Conservation (phyloP, 2,113 vertebrate species). For the Myiozetetes cayanensis region DNA sequence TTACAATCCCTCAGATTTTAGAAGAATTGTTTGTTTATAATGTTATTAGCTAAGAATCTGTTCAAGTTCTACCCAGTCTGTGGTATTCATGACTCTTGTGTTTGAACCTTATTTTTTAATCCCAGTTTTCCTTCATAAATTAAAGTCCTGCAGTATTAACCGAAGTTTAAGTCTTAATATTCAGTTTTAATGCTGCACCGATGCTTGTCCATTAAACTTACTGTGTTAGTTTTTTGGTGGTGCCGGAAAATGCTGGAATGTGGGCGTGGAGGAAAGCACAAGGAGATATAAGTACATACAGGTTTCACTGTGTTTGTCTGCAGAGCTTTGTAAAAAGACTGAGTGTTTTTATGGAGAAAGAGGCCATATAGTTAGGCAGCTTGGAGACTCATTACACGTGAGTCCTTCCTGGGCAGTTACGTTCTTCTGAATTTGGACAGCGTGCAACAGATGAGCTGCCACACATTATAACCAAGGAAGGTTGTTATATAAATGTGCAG, state of each 20-base stretch:
- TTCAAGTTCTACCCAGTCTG: neutral
- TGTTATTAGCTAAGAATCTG: neutral
- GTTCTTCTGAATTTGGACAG: neutral
- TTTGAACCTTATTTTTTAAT: neutral
- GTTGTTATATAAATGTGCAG: neutral
- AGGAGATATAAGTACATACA: neutral
- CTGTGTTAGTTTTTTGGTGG: neutral
- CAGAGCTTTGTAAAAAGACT: neutral
- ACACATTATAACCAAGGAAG: neutral
- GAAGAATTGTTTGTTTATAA: neutral
- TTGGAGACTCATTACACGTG: neutral
- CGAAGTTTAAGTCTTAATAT: neutral
- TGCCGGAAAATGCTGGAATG: neutral
- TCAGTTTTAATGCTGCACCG: neutral
- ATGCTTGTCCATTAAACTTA: neutral
- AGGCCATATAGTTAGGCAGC: neutral
- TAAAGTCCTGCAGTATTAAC: neutral
- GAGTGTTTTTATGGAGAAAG: neutral
- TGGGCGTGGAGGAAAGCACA: neutral
- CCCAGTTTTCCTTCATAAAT: neutral
- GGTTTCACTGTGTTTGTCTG: neutral
- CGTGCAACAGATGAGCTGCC: neutral
- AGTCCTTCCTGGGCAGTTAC: neutral
- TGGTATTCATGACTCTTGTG: neutral
- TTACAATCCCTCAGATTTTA: neutral